Percentiles rank a stretch among this genome's conserved stretches.
phyloP scores from a whole-genome alignment of 2,888 invertebrate genomes.

The Isoperla grammatica region DNA sequence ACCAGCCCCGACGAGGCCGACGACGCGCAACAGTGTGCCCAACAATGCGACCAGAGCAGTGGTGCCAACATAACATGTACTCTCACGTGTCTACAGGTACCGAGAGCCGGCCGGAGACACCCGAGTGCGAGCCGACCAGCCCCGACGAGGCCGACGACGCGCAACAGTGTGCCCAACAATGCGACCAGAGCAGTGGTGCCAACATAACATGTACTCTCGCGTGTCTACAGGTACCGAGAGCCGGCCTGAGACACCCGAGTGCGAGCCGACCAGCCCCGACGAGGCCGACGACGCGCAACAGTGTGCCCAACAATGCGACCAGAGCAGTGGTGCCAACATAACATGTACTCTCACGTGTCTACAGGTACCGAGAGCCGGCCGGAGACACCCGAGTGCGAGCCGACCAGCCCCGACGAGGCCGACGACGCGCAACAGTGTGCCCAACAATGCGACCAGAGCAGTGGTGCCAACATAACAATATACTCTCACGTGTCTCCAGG shows the following conservation, averaged over 20 bases:
- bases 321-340: too few relatives aligned
- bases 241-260: constrained; percentile 21
- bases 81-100: too few relatives aligned
- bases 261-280: constrained; percentile 23
- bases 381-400: constrained; percentile 23
- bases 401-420: constrained; percentile 18
- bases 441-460: too few relatives aligned
- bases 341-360: too few relatives aligned
- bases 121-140: constrained; percentile 23
- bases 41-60: too few relatives aligned
- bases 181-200: too few relatives aligned
- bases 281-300: background rate
- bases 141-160: constrained; percentile 12
- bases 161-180: constrained; percentile 36
- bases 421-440: constrained; percentile 33
- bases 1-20: constrained; percentile 18
- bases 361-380: constrained; percentile 16
- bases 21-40: constrained; percentile 33
- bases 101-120: constrained; percentile 20
- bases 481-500: too few relatives aligned
- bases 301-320: too few relatives aligned
- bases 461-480: too few relatives aligned
- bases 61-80: too few relatives aligned
- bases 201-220: too few relatives aligned
- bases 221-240: constrained; percentile 15